Conservation (phyloP, 2,113 vertebrate species). For the Caretta caretta region DNA sequence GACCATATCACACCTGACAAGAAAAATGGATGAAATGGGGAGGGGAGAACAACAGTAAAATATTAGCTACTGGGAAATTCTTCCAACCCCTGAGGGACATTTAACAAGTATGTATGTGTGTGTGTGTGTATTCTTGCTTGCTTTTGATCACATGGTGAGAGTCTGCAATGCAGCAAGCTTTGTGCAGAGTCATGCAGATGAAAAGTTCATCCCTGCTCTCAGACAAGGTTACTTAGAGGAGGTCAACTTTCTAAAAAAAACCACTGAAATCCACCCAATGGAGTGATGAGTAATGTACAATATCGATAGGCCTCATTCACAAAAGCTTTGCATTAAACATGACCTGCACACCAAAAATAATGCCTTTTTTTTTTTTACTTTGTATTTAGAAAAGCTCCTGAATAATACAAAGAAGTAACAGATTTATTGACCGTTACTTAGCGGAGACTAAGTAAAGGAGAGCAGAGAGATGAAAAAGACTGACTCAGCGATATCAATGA, state of each 20-base stretch:
- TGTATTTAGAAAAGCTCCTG: background rate
- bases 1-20: background rate
- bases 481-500: accelerated
- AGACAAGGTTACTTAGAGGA: background rate
- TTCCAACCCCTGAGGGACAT: background rate
- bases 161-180: constrained; percentile 75
- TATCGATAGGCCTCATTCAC: background rate
- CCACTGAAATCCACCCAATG: background rate
- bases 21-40: background rate
- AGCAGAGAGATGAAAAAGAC: background rate
- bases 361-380: background rate
- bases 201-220: constrained; percentile 11
- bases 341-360: background rate
- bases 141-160: background rate
- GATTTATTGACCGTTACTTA: background rate
- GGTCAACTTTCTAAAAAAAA: background rate
- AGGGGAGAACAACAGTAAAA: background rate
- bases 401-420: background rate
- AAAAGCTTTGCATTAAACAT: background rate
- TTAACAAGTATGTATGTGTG: background rate
- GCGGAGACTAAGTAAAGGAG: background rate
- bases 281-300: background rate
- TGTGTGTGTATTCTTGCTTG: accelerated
- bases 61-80: background rate
- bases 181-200: constrained; percentile 53